Base-by-base conservation (phyloP, 2,113 vertebrate species). In the Psittacula cyanocephala region DNA sequence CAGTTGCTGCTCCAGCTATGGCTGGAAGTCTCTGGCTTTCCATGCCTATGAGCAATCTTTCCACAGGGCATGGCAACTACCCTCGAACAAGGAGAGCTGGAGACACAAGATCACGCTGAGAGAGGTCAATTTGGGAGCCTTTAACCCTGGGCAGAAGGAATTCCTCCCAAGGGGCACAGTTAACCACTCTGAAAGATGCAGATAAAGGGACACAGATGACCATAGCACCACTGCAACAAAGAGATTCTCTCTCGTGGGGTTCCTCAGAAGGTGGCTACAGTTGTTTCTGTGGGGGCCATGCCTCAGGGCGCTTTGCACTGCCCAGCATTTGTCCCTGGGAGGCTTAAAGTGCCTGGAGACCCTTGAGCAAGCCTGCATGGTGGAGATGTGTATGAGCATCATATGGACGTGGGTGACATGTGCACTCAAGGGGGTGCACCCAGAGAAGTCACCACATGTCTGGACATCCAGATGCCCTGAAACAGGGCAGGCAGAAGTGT, bases 241-340 rank as follows among this genome's bases (percentile, higher is more conserved):
- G 77, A 35, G 25, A 35, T 50, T 37, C 74, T 65, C 29, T 47
- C 50, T 39, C 25, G 3, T 0, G 0, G 46, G 16, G 28, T 2
- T 74, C 59, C 59, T 70, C 0, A 0, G 35, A 47, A 46, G 47
- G n/a, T 1, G 0, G 62, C 35, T 49, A 43, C 43, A 9, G 3
- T 7, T 29, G 19, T 33, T 65, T 53, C 63, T 55, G 10, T 2
- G 46, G 35, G 46, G n/a, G 31, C 67, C 3, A 1, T 33, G 70
- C 44, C 31, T 53, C 39, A 55, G 20, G 29, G 52, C 35, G 44
- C 24, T 18, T 14, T n/a, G 33, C 15, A 12, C 22, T 23, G 43
- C 39, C 43, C 49, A 35, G 39, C 10, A 20, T 46, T 67, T 71
- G 37, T 35, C 31, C 46, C n/a, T 2, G 0, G 44, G 50, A 31